Base-by-base conservation (phyloP, 2,113 vertebrate genomes). In the Anthoscopus minutus region DNA sequence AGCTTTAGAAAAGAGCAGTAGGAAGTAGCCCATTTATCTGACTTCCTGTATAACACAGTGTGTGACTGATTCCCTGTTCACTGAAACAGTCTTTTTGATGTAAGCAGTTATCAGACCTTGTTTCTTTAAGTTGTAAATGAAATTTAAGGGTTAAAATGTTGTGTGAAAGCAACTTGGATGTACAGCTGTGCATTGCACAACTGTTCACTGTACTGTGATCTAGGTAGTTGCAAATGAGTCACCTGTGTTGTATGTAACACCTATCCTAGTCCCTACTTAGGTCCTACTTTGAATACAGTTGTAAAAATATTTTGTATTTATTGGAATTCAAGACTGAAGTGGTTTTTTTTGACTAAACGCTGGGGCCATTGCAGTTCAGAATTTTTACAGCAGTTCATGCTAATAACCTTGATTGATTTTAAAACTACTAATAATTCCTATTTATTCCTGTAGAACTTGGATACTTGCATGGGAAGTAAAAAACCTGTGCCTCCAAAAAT, bases 381-480 rank as follows among this genome's bases (percentile, higher is more conserved):
- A 86, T 57, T 79, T 48, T 8, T 61, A 42, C 5, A 19, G 23
- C 15, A 54, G 7, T 79, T 78, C 8, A 7, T 28, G 14, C 16
- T 88, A 11, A 15, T 79, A 73, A 53, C 47, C 15, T 62, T 14
- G 22, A 8, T 15, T 83, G 38, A 60, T 35, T 95, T 90, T 83
- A 89, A 77, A 91, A n/a, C 61, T 38, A 70, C 37, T 81, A 47
- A 38, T 58, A 64, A 13, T 88, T 73, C 37, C 37, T 57, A 18
- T 83, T 1, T 93, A 24, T 94, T 97, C 23, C 21, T 96, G 60
- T 50, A 97, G 96, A 73, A 83, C 28, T 38, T 47, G 15, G 15
- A 17, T 67, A 28, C 10, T 71, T 84, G 23, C 13, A 51, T 70
- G 72, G 31, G 15, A 20, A 37, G 85, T 50, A 11, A 87, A 45